These are phyloP conservation scores for Agrilus planipennis DNA, from an alignment of 1,140 invertebrate species.

Conservation along the genomic window DNA sequence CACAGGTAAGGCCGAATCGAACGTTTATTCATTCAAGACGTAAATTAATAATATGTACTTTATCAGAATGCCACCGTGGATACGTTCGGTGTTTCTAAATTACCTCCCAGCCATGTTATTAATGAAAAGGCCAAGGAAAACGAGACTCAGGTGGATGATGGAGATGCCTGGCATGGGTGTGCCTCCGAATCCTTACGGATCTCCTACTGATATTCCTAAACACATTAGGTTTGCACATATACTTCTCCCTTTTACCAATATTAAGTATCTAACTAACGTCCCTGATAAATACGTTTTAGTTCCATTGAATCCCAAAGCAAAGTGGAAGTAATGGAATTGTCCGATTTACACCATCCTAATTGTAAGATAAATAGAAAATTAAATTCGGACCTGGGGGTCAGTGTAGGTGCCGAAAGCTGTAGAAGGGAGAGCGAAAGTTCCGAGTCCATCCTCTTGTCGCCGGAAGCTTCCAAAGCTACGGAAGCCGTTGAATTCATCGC, in stretches of 20 bases:
- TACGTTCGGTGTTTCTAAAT: conserved; percentile 86
- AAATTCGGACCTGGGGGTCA: conserved; percentile 51
- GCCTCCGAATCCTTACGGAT: conserved; percentile 67
- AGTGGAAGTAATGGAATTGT: conserved; percentile 87
- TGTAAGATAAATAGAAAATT: conserved; percentile 84
- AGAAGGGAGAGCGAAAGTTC: conserved; percentile 82
- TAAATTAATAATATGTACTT: too few relatives aligned
- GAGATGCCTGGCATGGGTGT: conserved; percentile 81
- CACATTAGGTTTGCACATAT: conserved; percentile 50
- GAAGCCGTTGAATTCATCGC: conserved; percentile 97
- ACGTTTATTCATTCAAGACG: not conserved
- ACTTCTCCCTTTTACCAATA: not conserved
- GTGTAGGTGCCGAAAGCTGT: conserved; percentile 45
- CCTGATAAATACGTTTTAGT: conserved; percentile 18
- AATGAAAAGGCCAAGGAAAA: conserved; percentile 88
- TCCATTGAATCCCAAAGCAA: conserved; percentile 49
- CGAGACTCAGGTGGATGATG: conserved; percentile 91
- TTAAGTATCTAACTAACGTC: not conserved
- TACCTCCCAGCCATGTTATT: conserved; percentile 75
- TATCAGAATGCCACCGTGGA: conserved; percentile 89
- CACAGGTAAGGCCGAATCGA: conserved; percentile 41
- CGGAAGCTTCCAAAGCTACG: conserved; percentile 88
- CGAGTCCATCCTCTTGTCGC: conserved; percentile 77
- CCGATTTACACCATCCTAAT: conserved; percentile 89
- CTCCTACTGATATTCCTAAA: conserved; percentile 66